Base-by-base conservation (phyloP, 2,113 vertebrate genomes). In the Scomber japonicus region DNA sequence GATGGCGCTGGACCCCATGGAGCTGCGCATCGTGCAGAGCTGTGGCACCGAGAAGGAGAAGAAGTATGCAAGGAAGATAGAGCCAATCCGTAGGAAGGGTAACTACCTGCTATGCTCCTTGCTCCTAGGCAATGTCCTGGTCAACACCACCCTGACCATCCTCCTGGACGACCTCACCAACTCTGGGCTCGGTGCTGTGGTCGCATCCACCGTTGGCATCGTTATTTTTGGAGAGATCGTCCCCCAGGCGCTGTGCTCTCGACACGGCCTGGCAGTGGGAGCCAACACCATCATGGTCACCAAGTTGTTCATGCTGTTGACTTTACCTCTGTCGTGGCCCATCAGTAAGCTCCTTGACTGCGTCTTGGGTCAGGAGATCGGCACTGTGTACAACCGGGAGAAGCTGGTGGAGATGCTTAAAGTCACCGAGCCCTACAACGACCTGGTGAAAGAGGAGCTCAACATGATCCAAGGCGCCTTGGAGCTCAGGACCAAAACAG, bases 221-320 rank as follows among this genome's bases (percentile, higher is more conserved):
- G 98, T 99, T n/a, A 97, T 99, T 48, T 98, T 99, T 0, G 98
- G 98, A 0, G 98, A 99, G 94, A 99, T 99, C 0, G 92, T 98
- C 30, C 98, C 98, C 0, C 98, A 99, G 81, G 96, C 98, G 0
- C 89, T 99, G 21, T 99, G 98, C 89, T 99, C 98, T 0, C 94
- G 98, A 0, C 98, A 99, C 4, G 98, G 98, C 0, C 46, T 99
- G 92, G 98, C 98, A 0, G 97, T 99, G 9, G 98, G 98, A 0
- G 98, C 98, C 71, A 98, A 97, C 94, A 99, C 98, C 66, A 96
- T 98, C 73, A 0, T 94, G 19, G 80, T 99, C 71, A 99, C 98
- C 86, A 99, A 98, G 78, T 54, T 98, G 55, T 99, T 99, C 90
- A 99, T 99, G 98, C 79, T 99, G 3, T 45, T 98, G 14, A 99